Percentiles rank a stretch among this genome's conserved stretches.
Evolutionary conservation across 2,888 invertebrate genomes (phyloP).

Genomic region (Leistus spinibarbis): DNA sequence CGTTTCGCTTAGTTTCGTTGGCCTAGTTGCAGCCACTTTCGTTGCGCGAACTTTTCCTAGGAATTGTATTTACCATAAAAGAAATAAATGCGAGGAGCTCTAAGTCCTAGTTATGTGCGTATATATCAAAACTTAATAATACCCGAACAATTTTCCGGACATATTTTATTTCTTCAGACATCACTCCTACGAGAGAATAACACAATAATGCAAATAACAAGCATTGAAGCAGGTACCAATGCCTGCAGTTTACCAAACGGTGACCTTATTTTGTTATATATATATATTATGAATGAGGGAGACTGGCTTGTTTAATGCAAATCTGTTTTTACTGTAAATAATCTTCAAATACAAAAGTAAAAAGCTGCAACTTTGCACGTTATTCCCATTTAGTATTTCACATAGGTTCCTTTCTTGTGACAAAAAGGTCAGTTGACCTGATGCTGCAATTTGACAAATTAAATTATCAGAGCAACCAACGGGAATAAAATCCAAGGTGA

Average conservation of each 20-base stretch:
- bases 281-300: too few relatives aligned
- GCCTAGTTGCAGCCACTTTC: not conserved
- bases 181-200: not conserved
- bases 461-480: slow-evolving; percentile 46
- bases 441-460: slow-evolving; percentile 43
- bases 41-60: not conserved
- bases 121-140: slow-evolving; percentile 11
- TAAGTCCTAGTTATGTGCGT: not conserved
- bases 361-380: not conserved
- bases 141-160: not conserved
- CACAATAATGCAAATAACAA: too few relatives aligned
- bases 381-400: not conserved
- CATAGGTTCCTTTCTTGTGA: too few relatives aligned
- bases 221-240: too few relatives aligned
- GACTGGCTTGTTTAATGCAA: too few relatives aligned
- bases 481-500: slow-evolving; percentile 44
- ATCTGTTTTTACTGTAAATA: too few relatives aligned
- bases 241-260: too few relatives aligned
- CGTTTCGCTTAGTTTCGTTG: not conserved
- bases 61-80: not conserved
- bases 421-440: slow-evolving; percentile 40
- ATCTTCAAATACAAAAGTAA: not conserved
- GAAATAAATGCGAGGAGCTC: not conserved
- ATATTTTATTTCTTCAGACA: not conserved
- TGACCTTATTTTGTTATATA: too few relatives aligned